Percentiles rank a stretch among this genome's conserved stretches.
Conservation (phyloP, 2,797 vertebrate genomes). For the Lagocephalus sceleratus region DNA sequence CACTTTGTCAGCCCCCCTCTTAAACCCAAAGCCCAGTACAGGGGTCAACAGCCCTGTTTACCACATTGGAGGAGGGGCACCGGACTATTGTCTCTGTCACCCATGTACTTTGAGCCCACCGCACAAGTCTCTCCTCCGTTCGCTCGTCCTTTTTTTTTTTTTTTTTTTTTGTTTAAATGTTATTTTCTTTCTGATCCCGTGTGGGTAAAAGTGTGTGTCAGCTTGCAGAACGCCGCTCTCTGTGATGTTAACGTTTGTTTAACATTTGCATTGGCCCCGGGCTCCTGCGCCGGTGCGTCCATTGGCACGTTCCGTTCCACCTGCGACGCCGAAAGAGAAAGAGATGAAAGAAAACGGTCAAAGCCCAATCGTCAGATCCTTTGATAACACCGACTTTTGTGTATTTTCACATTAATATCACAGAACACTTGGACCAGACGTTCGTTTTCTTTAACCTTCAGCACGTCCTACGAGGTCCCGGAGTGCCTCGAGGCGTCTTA, state of each 20-base stretch:
- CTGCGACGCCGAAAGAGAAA: constrained; percentile 1
- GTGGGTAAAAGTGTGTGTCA: neutral
- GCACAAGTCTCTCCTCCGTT: constrained; percentile 10
- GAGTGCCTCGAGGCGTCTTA: neutral
- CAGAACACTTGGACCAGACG: no score
- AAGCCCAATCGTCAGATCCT: no score
- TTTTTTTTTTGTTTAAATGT: constrained; percentile 1
- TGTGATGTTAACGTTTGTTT: constrained; percentile 7
- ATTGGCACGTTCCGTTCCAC: neutral
- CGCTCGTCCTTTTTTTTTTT: constrained; percentile 5
- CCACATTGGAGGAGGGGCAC: constrained; percentile 52
- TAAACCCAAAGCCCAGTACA: constrained; percentile 1
- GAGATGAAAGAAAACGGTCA: constrained; percentile 1
- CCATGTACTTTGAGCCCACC: constrained; percentile 14
- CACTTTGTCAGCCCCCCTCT: neutral
- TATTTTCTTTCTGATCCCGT: neutral
- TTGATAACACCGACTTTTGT: no score
- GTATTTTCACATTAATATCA: no score
- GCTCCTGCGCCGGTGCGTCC: constrained; percentile 6
- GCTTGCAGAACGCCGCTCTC: neutral
- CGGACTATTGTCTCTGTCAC: constrained; percentile 52
- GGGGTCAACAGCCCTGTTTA: constrained; percentile 37
- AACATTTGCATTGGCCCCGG: constrained; percentile 16
- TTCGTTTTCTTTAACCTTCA: neutral
- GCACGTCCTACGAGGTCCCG: neutral